A percentile compares a stretch with the other conserved stretches of the same genome.
These are phyloP conservation scores for Uria lomvia DNA, from an alignment of 2,113 vertebrate genomes.

Conservation along the genomic window DNA sequence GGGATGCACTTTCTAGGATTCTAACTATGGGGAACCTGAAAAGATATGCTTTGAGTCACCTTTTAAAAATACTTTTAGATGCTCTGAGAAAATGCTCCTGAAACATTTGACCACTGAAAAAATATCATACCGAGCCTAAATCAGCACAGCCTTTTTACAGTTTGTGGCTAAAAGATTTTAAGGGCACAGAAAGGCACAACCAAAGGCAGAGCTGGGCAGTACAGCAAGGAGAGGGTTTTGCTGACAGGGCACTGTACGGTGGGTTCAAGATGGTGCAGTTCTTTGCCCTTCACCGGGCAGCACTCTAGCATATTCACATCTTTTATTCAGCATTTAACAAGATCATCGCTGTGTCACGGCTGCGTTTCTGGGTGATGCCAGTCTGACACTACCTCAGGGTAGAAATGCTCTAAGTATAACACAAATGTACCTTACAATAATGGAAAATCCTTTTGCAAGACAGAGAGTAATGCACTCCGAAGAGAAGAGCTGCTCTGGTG, in stretches of 20 bases:
- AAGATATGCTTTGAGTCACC: neutral
- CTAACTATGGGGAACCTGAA: neutral
- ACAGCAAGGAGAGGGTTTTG: neutral
- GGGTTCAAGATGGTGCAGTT: neutral
- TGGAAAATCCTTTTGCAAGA: conserved; percentile 10
- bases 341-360: neutral
- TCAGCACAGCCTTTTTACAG: neutral
- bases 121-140: neutral
- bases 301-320: neutral
- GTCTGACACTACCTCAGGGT: neutral
- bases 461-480: neutral
- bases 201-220: neutral
- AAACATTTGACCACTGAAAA: neutral
- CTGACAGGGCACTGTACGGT: neutral
- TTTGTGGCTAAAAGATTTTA: neutral
- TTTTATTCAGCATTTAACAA: conserved; percentile 31
- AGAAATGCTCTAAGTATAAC: neutral
- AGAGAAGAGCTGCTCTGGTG: neutral
- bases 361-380: neutral
- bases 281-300: neutral
- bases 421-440: neutral
- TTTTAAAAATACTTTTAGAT: neutral
- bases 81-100: neutral
- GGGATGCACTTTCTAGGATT: neutral
- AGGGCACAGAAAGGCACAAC: neutral